phyloP scores from a whole-genome alignment of 2,797 vertebrate species.

The Phalanger gymnotis region DNA sequence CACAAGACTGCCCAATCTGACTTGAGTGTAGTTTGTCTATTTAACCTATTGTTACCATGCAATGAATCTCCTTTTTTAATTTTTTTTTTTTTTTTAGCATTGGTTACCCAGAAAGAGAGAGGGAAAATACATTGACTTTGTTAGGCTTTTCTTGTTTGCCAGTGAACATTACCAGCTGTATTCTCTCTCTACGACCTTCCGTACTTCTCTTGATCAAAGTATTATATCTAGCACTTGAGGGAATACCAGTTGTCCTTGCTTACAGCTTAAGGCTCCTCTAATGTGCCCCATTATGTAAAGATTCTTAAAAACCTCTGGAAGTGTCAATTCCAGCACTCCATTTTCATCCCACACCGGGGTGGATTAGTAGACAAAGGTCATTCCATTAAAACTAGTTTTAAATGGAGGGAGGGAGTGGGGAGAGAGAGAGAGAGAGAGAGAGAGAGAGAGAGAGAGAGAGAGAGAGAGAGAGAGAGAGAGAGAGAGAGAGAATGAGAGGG shows the following conservation, averaged over 20 bases:
- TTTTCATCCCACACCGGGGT: neutral
- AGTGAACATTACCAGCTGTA: neutral
- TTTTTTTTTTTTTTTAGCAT: neutral
- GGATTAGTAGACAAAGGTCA: conserved; percentile 15
- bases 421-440: neutral
- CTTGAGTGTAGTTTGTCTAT: neutral
- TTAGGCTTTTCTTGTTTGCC: neutral
- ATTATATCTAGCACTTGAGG: neutral
- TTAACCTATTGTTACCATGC: neutral
- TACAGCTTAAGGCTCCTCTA: neutral
- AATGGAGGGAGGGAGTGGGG: neutral
- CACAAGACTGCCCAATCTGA: neutral
- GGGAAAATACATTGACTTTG: accelerated
- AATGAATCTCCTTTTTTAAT: neutral
- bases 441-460: neutral
- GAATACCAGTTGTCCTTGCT: neutral
- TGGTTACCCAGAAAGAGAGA: neutral
- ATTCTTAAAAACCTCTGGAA: neutral
- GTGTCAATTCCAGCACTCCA: neutral
- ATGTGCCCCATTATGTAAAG: neutral
- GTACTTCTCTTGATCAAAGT: neutral
- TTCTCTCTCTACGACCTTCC: neutral
- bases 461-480: neutral
- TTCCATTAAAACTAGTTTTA: conserved; percentile 1
- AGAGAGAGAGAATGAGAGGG: neutral